phyloP scores from a whole-genome alignment of 2,113 vertebrate species.

The Myiozetetes cayanensis region DNA sequence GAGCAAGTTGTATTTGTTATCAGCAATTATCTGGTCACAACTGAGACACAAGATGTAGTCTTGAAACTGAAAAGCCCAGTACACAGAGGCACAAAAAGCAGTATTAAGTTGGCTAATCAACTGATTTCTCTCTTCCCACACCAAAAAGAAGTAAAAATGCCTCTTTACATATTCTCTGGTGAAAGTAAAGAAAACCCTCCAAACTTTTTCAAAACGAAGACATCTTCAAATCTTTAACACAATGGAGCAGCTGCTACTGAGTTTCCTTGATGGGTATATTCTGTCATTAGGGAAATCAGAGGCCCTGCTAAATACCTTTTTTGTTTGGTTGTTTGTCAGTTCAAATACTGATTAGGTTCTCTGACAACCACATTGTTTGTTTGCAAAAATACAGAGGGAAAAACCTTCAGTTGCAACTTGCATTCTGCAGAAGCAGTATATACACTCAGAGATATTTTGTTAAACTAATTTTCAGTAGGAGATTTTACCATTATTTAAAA shows the following conservation, averaged over 20 bases:
- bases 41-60: background rate
- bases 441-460: slow-evolving; percentile 21
- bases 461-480: background rate
- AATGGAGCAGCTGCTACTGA: slow-evolving; percentile 52
- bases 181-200: slow-evolving; percentile 35
- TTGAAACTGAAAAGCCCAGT: background rate
- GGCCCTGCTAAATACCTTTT: slow-evolving; percentile 63
- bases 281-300: slow-evolving; percentile 68
- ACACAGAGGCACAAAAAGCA: slow-evolving; percentile 18
- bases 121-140: background rate
- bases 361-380: slow-evolving; percentile 59
- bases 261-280: slow-evolving; percentile 61
- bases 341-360: slow-evolving; percentile 63
- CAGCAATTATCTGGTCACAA: background rate
- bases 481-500: slow-evolving; percentile 8
- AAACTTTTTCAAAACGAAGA: slow-evolving; percentile 53
- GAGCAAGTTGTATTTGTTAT: background rate
- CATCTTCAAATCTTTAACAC: slow-evolving; percentile 54
- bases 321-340: slow-evolving; percentile 64
- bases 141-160: slow-evolving; percentile 4
- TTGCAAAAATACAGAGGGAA: slow-evolving; percentile 42
- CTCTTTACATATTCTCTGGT: slow-evolving; percentile 38
- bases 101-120: slow-evolving; percentile 6
- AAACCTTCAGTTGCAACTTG: slow-evolving; percentile 29
- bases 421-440: background rate